These are phyloP conservation scores for Syngnathoides biaculeatus DNA, from an alignment of 2,113 vertebrate genomes.

Conservation along the genomic window DNA sequence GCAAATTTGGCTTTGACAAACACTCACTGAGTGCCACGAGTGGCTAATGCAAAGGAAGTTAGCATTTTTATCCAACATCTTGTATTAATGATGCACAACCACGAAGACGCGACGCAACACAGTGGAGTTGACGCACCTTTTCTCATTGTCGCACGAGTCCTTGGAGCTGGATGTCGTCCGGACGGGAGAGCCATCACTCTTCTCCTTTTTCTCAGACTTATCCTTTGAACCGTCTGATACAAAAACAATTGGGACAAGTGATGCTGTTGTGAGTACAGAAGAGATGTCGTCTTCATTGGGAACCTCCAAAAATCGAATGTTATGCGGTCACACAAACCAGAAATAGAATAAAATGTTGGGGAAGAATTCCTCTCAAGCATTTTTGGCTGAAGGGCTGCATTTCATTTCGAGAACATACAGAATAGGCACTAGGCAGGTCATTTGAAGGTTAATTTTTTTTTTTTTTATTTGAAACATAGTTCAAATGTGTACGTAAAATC, in stretches of 20 bases:
- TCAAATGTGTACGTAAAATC: no score
- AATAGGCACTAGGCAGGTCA: no score
- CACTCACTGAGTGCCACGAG: not conserved
- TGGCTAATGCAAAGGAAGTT: not conserved
- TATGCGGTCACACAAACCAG: not conserved
- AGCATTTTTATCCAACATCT: not conserved
- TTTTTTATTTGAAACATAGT: no score
- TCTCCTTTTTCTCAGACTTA: conserved; percentile 76
- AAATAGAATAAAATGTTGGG: not conserved
- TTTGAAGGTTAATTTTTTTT: no score
- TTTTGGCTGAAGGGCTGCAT: no score
- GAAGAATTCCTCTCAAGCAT: not conserved
- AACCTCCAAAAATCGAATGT: not conserved
- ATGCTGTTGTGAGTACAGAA: not conserved
- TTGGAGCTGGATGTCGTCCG: conserved; percentile 76
- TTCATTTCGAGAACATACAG: no score
- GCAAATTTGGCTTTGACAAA: not conserved
- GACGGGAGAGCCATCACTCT: conserved; percentile 75
- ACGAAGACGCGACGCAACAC: not conserved
- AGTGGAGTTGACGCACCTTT: conserved; percentile 76
- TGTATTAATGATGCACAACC: not conserved
- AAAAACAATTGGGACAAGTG: not conserved
- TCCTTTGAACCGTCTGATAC: conserved; percentile 73
- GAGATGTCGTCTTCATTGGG: not conserved
- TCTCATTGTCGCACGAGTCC: conserved; percentile 75